Percentiles rank a stretch among this genome's conserved stretches.
phyloP scores from a whole-genome alignment of 2,797 vertebrate species.

The Carcharodon carcharias region DNA sequence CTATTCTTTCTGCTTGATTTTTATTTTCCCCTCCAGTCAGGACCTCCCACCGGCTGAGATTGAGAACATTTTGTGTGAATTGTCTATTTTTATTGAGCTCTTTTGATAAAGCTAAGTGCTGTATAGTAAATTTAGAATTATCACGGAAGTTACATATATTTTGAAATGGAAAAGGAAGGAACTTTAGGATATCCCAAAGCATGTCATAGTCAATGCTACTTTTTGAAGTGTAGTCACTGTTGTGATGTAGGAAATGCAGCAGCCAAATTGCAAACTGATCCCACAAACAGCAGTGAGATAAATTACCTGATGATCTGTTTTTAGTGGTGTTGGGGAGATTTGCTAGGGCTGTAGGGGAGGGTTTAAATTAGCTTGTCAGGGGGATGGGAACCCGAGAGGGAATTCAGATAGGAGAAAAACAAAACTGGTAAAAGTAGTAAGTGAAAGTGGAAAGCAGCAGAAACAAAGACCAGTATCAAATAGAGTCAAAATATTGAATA shows the following conservation, averaged over 20 bases:
- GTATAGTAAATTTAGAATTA: neutral
- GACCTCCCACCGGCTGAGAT: neutral
- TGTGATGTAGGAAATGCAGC: neutral
- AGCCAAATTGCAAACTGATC: neutral
- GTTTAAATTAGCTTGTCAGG: too few relatives aligned
- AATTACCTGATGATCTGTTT: neutral
- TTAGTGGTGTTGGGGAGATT: neutral
- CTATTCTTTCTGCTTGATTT: neutral
- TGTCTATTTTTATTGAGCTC: neutral
- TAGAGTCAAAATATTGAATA: too few relatives aligned
- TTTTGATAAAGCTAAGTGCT: neutral
- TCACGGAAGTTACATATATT: neutral
- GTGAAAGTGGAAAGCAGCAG: too few relatives aligned
- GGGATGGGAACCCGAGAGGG: too few relatives aligned
- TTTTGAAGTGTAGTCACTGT: neutral
- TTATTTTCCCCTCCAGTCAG: neutral
- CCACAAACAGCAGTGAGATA: neutral
- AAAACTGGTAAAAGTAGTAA: too few relatives aligned
- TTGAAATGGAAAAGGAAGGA: neutral
- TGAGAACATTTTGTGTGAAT: neutral
- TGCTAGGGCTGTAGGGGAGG: too few relatives aligned
- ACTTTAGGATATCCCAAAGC: neutral
- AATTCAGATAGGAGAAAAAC: too few relatives aligned
- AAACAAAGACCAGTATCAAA: too few relatives aligned
- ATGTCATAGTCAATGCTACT: neutral